Percentiles rank a stretch among this genome's conserved stretches.
Evolutionary conservation across 2,113 vertebrate species (phyloP).

Genomic region (Boulengeromyrus knoepffleri): DNA sequence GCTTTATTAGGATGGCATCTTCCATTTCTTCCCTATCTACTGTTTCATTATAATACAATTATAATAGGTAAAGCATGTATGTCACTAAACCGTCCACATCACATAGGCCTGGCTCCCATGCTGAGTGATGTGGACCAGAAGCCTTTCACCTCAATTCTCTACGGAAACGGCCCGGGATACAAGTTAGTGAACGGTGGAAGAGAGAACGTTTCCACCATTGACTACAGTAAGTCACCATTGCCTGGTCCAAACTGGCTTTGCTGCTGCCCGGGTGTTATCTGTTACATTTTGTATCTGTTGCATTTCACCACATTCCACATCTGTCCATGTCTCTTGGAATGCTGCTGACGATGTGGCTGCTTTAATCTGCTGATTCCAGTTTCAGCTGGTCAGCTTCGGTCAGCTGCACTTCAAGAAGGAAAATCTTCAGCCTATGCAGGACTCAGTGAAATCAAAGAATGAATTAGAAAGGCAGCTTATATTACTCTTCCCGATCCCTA

Average conservation of each 20-base stretch:
- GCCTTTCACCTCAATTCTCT: conserved; percentile 87
- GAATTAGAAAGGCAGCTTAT: neutral
- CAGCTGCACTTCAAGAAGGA: neutral
- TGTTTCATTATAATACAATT: neutral
- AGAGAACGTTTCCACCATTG: conserved; percentile 76
- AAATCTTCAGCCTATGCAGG: neutral
- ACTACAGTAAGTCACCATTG: conserved; percentile 65
- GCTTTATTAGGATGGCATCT: neutral
- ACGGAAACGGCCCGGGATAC: conserved; percentile 88
- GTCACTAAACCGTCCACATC: neutral
- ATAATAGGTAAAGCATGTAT: neutral
- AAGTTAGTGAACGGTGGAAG: conserved; percentile 66
- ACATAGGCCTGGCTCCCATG: conserved; percentile 78
- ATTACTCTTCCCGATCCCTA: neutral
- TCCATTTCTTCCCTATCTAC: neutral
- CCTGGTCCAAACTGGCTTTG: neutral
- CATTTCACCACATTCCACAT: neutral
- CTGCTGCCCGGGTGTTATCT: neutral
- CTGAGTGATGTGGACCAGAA: conserved; percentile 87
- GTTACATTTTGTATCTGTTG: neutral
- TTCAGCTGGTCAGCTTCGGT: neutral
- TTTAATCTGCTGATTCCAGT: neutral
- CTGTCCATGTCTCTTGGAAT: neutral
- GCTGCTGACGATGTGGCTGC: neutral
- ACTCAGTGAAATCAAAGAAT: neutral